Conservation (phyloP, 1,140 invertebrate species). For the Pseudomyrmex dendroicus region DNA sequence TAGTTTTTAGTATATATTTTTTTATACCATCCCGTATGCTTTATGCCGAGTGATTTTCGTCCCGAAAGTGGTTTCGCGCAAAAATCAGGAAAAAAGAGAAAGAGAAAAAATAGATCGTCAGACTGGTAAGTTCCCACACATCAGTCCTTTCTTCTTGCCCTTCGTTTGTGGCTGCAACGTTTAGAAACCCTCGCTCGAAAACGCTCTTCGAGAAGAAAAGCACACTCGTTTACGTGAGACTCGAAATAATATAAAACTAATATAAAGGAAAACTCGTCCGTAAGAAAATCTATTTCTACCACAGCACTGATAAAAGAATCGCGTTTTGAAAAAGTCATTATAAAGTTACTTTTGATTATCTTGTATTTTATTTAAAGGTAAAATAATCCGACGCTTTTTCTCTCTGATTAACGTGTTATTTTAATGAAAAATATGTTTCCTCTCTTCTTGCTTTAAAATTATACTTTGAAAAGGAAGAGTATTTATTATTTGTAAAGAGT, state of each 20-base stretch:
- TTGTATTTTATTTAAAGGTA: neutral
- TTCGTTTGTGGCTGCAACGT: constrained; percentile 2
- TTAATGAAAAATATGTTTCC: too few relatives aligned
- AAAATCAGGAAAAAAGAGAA: neutral
- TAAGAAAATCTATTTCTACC: constrained; percentile 5
- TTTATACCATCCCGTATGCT: neutral
- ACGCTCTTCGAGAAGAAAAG: constrained; percentile 29
- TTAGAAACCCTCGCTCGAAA: constrained; percentile 7
- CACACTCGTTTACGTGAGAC: constrained; percentile 40
- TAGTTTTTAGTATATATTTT: neutral
- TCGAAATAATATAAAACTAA: constrained; percentile 27
- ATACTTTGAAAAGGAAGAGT: too few relatives aligned
- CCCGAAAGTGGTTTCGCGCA: constrained; percentile 9
- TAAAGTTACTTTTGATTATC: neutral
- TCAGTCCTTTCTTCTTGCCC: constrained; percentile 26
- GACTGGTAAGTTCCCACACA: constrained; percentile 37
- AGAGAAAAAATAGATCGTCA: constrained; percentile 28
- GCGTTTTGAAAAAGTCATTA: neutral
- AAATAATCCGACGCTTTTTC: too few relatives aligned
- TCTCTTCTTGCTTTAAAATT: too few relatives aligned
- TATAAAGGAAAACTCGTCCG: constrained; percentile 27
- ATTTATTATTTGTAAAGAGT: too few relatives aligned
- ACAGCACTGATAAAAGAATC: constrained; percentile 5
- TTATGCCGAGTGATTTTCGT: constrained; percentile 9
- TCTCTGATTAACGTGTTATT: too few relatives aligned